These are phyloP conservation scores for Sakesphorus luctuosus DNA, from an alignment of 2,113 vertebrate genomes.

Conservation along the genomic window DNA sequence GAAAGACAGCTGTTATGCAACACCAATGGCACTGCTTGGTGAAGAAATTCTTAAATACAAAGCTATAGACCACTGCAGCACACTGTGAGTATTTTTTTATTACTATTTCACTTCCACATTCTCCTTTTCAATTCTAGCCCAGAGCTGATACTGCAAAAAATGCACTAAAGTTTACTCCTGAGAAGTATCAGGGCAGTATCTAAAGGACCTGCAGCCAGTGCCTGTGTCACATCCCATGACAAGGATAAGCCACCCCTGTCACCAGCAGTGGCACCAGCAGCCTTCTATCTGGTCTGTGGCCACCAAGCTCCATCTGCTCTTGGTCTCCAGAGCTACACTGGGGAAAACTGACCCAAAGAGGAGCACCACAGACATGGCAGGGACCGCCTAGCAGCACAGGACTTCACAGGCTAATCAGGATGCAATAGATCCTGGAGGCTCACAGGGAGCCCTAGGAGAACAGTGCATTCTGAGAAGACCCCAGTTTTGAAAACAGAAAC, in stretches of 20 bases:
- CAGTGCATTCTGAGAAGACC: not conserved
- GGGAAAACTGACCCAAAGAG: not conserved
- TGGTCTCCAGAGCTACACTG: rapidly evolving
- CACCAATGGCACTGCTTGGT: not conserved
- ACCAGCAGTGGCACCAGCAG: not conserved
- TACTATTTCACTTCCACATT: not conserved
- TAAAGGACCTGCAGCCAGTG: not conserved
- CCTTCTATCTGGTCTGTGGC: rapidly evolving
- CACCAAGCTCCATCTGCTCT: not conserved
- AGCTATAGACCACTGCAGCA: not conserved
- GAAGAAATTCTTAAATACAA: not conserved
- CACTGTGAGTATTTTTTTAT: not conserved
- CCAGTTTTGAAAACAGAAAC: not conserved
- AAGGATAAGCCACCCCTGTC: not conserved
- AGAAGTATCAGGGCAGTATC: not conserved
- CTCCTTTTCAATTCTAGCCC: not conserved
- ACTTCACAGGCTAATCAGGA: not conserved
- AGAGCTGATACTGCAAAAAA: not conserved
- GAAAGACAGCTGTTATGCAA: not conserved
- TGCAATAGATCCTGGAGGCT: not conserved
- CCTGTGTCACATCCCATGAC: not conserved
- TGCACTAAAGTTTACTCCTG: not conserved
- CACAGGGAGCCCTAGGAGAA: not conserved
- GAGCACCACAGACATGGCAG: not conserved
- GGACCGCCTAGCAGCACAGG: not conserved